These are phyloP conservation scores for Nymphalis urticae DNA, from an alignment of 2,888 invertebrate species.

Conservation along the genomic window DNA sequence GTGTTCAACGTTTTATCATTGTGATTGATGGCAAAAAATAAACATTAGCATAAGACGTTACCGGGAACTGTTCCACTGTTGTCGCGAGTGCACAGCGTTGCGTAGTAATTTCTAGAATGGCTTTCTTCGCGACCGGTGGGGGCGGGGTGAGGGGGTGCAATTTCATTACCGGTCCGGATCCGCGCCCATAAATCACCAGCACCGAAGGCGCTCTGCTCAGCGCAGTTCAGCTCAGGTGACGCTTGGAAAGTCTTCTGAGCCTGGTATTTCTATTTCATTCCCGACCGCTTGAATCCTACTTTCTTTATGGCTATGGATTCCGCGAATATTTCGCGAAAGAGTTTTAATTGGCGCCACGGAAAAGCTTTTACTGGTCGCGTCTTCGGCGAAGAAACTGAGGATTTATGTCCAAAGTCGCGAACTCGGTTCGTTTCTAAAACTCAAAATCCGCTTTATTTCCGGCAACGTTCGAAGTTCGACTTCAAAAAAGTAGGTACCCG, in stretches of 20 bases:
- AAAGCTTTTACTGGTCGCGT: slow-evolving; percentile 60
- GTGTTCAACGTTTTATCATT: slow-evolving; percentile 39
- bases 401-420: slow-evolving; percentile 42
- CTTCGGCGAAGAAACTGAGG: slow-evolving; percentile 46
- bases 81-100: slow-evolving; percentile 70
- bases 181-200: slow-evolving; percentile 81
- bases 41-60: slow-evolving; percentile 64
- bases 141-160: slow-evolving; percentile 77
- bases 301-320: slow-evolving; percentile 77
- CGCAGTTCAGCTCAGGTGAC: slow-evolving; percentile 81
- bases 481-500: slow-evolving; percentile 66
- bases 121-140: slow-evolving; percentile 55
- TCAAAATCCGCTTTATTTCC: slow-evolving; percentile 48
- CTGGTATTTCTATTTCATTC: slow-evolving; percentile 75
- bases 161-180: slow-evolving; percentile 82
- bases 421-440: slow-evolving; percentile 33
- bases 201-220: slow-evolving; percentile 76
- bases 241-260: slow-evolving; percentile 75
- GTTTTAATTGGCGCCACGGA: slow-evolving; percentile 70
- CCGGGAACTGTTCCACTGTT: slow-evolving; percentile 48
- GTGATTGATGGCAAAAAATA: slow-evolving; percentile 59
- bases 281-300: slow-evolving; percentile 62
- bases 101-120: slow-evolving; percentile 81
- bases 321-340: slow-evolving; percentile 61
- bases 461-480: slow-evolving; percentile 48